Percentiles rank a stretch among this genome's conserved stretches.
Evolutionary conservation across 2,113 vertebrate genomes (phyloP).

Genomic region (Phaethon lepturus): DNA sequence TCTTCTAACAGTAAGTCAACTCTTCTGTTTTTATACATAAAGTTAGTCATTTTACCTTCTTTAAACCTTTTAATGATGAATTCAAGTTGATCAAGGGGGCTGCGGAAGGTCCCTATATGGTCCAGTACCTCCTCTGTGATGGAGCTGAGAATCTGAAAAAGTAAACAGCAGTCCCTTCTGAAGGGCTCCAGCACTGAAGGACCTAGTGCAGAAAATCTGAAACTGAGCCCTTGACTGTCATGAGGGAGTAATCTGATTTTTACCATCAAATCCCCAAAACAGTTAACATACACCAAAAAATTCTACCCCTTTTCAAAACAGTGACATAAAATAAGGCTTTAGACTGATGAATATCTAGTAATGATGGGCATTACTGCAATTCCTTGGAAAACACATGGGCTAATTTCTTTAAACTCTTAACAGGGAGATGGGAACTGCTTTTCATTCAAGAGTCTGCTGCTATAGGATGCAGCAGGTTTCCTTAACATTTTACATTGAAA

Average conservation of each 20-base stretch:
- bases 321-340: not conserved
- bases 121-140: slow-evolving; percentile 88
- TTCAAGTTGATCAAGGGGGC: slow-evolving; percentile 88
- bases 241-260: not conserved
- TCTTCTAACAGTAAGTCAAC: not conserved
- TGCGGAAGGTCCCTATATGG: slow-evolving; percentile 86
- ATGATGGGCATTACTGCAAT: not conserved
- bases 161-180: not conserved
- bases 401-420: not conserved
- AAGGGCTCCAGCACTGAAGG: not conserved
- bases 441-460: not conserved
- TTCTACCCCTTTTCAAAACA: not conserved
- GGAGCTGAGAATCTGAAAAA: slow-evolving; percentile 88
- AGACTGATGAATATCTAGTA: not conserved
- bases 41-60: slow-evolving; percentile 79
- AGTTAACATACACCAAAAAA: not conserved
- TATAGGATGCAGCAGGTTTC: not conserved
- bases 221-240: not conserved
- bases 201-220: not conserved
- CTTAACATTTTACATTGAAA: not conserved
- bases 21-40: not conserved
- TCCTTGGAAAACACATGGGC: not conserved
- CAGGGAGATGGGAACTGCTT: not conserved
- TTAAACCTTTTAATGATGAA: slow-evolving; percentile 86
- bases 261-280: not conserved